Conservation (phyloP, 2,888 invertebrate genomes). For the Hecatera dysodea region DNA sequence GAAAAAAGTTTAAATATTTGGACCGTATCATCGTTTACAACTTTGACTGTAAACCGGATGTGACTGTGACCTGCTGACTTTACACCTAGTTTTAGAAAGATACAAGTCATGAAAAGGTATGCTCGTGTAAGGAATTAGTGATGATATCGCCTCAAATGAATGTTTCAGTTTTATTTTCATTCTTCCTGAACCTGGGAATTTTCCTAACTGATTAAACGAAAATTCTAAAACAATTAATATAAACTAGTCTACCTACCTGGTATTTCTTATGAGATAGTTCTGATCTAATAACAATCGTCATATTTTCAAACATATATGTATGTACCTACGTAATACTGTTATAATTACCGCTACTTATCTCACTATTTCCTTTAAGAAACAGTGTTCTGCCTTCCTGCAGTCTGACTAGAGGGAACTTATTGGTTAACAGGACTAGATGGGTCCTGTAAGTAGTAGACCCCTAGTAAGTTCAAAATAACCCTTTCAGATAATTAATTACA, state of each 20-base stretch:
- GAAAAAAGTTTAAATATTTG: neutral
- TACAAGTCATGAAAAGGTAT: neutral
- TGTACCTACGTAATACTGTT: neutral
- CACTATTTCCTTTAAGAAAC: neutral
- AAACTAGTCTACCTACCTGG: neutral
- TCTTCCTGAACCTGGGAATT: neutral
- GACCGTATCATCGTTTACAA: neutral
- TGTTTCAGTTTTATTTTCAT: slow-evolving; percentile 11
- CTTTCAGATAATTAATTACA: neutral
- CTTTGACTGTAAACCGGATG: neutral
- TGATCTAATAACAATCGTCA: neutral
- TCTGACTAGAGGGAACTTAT: neutral
- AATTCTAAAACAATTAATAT: slow-evolving; percentile 5
- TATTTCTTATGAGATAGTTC: slow-evolving; percentile 5
- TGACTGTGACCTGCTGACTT: neutral
- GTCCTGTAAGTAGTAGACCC: no score
- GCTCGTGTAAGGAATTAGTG: neutral
- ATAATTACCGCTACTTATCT: slow-evolving; percentile 1
- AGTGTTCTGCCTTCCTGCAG: neutral
- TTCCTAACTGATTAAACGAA: neutral
- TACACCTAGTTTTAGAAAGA: neutral
- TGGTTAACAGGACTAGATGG: no score
- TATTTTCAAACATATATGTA: slow-evolving; percentile 7
- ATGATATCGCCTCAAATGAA: neutral
- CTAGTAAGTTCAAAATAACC: no score